phyloP scores from a whole-genome alignment of 2,888 invertebrate species.

The Anodontia alba region DNA sequence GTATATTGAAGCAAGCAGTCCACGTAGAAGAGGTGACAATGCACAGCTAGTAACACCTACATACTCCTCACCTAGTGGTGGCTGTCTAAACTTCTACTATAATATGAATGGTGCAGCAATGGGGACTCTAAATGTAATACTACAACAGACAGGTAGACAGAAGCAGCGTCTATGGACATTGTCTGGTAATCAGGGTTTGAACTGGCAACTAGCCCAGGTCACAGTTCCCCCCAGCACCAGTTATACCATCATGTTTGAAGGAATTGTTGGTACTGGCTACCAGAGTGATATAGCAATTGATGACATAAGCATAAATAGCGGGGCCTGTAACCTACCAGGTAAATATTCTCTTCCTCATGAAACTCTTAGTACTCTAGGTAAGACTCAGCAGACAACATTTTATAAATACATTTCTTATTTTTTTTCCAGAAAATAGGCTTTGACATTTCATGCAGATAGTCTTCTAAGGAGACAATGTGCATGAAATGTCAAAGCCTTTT shows the following conservation, averaged over 20 bases:
- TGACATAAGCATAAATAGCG: constrained; percentile 75
- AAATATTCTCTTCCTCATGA: neutral
- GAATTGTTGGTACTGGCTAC: constrained; percentile 71
- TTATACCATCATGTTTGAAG: constrained; percentile 78
- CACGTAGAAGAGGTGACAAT: constrained; percentile 87
- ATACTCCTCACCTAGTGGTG: constrained; percentile 58
- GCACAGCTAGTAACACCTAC: constrained; percentile 81
- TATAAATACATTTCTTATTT: no score
- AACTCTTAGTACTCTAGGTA: no score
- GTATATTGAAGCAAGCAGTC: constrained; percentile 85
- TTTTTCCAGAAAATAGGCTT: no score
- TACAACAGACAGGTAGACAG: constrained; percentile 39
- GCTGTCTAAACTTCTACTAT: constrained; percentile 81
- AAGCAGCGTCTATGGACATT: constrained; percentile 59
- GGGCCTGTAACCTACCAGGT: constrained; percentile 72
- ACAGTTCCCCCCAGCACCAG: constrained; percentile 54
- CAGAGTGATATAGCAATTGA: constrained; percentile 80
- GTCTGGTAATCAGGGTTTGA: constrained; percentile 66
- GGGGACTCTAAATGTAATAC: constrained; percentile 74
- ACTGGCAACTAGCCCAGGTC: constrained; percentile 73
- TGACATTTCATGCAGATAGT: no score
- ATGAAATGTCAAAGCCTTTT: no score
- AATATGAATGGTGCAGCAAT: constrained; percentile 79
- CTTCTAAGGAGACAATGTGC: no score
- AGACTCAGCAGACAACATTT: no score